Conservation (phyloP, 2,113 vertebrate genomes). For the Burhinus oedicnemus region DNA sequence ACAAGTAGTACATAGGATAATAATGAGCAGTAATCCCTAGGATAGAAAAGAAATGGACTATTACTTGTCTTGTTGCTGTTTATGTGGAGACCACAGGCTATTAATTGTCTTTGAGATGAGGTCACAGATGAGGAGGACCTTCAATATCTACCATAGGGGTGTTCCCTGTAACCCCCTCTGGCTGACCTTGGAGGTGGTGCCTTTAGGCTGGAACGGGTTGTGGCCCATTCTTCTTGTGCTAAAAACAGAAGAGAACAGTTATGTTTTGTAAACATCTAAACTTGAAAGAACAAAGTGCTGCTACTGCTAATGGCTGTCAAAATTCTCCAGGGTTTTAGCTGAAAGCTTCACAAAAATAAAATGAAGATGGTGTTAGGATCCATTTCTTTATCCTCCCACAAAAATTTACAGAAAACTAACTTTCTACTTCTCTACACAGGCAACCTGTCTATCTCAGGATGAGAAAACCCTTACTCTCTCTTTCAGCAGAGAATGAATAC, state of each 20-base stretch:
- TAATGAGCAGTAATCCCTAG: conserved; percentile 79
- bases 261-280: conserved; percentile 27
- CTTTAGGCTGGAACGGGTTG: conserved; percentile 88
- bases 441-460: not conserved
- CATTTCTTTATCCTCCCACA: not conserved
- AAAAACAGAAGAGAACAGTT: conserved; percentile 69
- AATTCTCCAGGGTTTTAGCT: not conserved
- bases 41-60: conserved; percentile 84
- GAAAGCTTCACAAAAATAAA: not conserved
- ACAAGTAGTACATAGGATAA: conserved; percentile 76
- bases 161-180: conserved; percentile 96
- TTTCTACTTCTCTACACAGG: not conserved
- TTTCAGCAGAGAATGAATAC: conserved; percentile 8
- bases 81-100: conserved; percentile 82
- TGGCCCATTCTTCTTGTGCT: conserved; percentile 93
- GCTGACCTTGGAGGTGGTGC: conserved; percentile 89
- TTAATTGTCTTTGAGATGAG: conserved; percentile 85
- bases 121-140: conserved; percentile 88
- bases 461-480: not conserved
- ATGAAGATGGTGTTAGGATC: not conserved
- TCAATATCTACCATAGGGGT: conserved; percentile 99
- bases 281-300: not conserved
- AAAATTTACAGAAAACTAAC: not conserved
- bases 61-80: conserved; percentile 88
- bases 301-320: not conserved